phyloP scores from a whole-genome alignment of 2,888 invertebrate species.

The Drosophila mimetica region DNA sequence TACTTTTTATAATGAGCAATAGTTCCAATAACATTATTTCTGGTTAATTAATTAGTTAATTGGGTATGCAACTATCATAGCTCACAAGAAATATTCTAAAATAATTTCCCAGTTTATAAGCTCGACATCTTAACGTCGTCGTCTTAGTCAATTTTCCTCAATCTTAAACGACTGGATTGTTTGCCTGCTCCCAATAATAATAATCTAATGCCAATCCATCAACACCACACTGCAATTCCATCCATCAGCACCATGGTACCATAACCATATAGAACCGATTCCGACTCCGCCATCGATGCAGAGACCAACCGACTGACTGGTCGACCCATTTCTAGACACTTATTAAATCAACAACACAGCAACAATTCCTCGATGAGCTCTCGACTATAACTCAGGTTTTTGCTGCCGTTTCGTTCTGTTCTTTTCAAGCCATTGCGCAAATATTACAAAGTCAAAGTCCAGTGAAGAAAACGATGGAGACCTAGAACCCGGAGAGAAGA shows the following conservation, averaged over 20 bases:
- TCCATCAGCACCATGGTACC: slow-evolving; percentile 21
- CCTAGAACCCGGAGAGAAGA: not conserved
- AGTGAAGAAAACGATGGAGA: slow-evolving; percentile 36
- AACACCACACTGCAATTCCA: slow-evolving; percentile 37
- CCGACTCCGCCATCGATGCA: slow-evolving; percentile 12
- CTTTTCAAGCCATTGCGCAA: slow-evolving; percentile 49
- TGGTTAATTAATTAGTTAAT: not conserved
- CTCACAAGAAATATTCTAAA: not conserved
- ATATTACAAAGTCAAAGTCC: slow-evolving; percentile 63
- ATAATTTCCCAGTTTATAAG: not conserved
- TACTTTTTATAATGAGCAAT: too few relatives aligned
- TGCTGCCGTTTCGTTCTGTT: slow-evolving; percentile 8
- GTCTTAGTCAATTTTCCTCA: slow-evolving; percentile 34
- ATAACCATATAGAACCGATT: slow-evolving; percentile 20
- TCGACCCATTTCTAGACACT: slow-evolving; percentile 49
- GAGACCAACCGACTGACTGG: slow-evolving; percentile 19
- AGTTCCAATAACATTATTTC: too few relatives aligned
- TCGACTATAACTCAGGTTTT: slow-evolving; percentile 14
- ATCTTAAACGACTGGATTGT: slow-evolving; percentile 25
- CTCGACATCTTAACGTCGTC: not conserved
- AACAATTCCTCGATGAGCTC: slow-evolving; percentile 34
- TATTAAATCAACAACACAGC: slow-evolving; percentile 50
- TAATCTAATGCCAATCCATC: slow-evolving; percentile 43
- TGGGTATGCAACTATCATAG: not conserved
- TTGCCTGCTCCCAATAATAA: slow-evolving; percentile 36